phyloP scores from a whole-genome alignment of 1,140 invertebrate species.

The Danaus plexippus region DNA sequence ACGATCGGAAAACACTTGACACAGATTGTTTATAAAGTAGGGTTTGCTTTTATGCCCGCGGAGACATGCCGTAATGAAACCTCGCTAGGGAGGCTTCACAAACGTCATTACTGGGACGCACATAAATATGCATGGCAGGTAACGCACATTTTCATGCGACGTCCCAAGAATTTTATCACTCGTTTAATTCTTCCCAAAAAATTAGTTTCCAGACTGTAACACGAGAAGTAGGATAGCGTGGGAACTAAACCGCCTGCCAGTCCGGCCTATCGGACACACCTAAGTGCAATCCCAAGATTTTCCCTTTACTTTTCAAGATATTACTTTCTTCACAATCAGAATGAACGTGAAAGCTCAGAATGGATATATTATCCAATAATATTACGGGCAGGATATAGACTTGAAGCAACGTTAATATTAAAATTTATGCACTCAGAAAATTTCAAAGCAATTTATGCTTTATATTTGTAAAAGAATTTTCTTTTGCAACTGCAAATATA shows the following conservation, averaged over 20 bases:
- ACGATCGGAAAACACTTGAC: slow-evolving; percentile 58
- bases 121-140: slow-evolving; percentile 72
- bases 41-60: slow-evolving; percentile 49
- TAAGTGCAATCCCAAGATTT: slow-evolving; percentile 63
- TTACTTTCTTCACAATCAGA: slow-evolving; percentile 61
- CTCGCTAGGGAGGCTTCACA: slow-evolving; percentile 54
- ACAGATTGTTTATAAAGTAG: slow-evolving; percentile 58
- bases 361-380: no score
- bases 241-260: slow-evolving; percentile 49
- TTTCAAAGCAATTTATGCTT: no score
- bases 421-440: no score
- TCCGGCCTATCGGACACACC: slow-evolving; percentile 43
- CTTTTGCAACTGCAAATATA: no score
- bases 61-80: slow-evolving; percentile 62
- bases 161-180: slow-evolving; percentile 70
- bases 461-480: no score
- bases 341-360: no score
- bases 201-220: slow-evolving; percentile 60
- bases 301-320: slow-evolving; percentile 57
- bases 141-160: slow-evolving; percentile 71
- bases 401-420: no score
- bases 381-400: no score
- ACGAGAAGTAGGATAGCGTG: slow-evolving; percentile 56
- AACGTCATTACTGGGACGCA: slow-evolving; percentile 67
- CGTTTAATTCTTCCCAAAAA: slow-evolving; percentile 61